Evolutionary conservation across 2,888 invertebrate species (phyloP).

Genomic region (Buathra laborator): DNA sequence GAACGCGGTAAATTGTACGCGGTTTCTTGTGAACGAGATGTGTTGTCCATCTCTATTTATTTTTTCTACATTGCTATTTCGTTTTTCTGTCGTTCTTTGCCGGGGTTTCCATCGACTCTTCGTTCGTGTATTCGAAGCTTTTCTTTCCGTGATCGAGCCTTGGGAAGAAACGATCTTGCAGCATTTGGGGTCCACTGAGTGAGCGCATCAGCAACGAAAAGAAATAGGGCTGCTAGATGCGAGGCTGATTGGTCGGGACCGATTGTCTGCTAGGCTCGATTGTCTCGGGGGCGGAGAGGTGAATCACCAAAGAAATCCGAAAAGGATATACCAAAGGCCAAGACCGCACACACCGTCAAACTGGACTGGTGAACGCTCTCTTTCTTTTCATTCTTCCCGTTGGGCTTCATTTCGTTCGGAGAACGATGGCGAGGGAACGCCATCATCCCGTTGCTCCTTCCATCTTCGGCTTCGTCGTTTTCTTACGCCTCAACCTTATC

Average conservation of each 20-base stretch:
- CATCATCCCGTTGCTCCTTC: conserved; percentile 11
- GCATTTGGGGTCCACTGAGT: conserved; percentile 2
- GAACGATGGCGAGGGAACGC: conserved; percentile 21
- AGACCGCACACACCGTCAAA: conserved; percentile 9
- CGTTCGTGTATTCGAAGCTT: background rate
- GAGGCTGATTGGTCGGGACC: conserved; percentile 75
- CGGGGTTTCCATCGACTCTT: background rate
- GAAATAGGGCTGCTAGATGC: conserved; percentile 70
- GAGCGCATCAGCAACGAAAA: conserved; percentile 1
- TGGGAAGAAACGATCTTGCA: conserved; percentile 15
- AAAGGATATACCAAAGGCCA: conserved; percentile 67
- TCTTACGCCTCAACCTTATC: conserved; percentile 53
- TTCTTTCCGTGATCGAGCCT: conserved; percentile 9
- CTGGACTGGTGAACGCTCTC: conserved; percentile 32
- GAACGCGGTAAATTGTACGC: background rate
- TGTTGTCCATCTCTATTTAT: conserved; percentile 15
- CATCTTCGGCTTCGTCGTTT: conserved; percentile 19
- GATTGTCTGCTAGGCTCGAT: conserved; percentile 74
- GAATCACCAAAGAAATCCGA: conserved; percentile 68
- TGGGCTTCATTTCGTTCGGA: conserved; percentile 59
- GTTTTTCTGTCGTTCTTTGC: background rate
- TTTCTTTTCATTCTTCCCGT: conserved; percentile 67
- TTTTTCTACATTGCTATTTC: background rate
- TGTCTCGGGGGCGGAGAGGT: conserved; percentile 68
- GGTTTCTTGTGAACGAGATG: conserved; percentile 20